A percentile compares a stretch with the other conserved stretches of the same genome.
Evolutionary conservation across 1,140 invertebrate species (phyloP).

Genomic region (Drosophila guanche): DNA sequence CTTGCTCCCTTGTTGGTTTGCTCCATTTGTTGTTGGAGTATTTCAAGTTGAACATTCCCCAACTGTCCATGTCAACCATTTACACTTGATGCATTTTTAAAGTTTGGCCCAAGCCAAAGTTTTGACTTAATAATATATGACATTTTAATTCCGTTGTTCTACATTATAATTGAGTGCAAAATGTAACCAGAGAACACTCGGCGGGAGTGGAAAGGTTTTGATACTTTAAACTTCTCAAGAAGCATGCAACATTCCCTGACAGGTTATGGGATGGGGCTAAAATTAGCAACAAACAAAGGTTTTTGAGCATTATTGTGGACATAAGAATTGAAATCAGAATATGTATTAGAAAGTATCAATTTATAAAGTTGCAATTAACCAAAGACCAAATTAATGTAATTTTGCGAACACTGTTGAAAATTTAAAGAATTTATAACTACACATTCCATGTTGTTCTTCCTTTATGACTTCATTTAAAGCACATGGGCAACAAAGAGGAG

Average conservation of each 20-base stretch:
- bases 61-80: constrained; percentile 8
- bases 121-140: constrained; percentile 12
- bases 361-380: too few species aligned
- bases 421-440: too few species aligned
- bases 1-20: constrained; percentile 2
- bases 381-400: too few species aligned
- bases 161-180: constrained; percentile 43
- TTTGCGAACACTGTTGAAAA: too few species aligned
- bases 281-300: too few species aligned
- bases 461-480: constrained; percentile 6
- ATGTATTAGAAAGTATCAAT: too few species aligned
- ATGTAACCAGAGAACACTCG: not conserved
- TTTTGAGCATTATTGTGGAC: too few species aligned
- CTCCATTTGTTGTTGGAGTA: not conserved
- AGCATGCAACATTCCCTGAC: too few species aligned
- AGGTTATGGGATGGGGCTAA: too few species aligned
- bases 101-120: constrained; percentile 26
- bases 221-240: too few species aligned
- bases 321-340: too few species aligned
- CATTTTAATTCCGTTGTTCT: constrained; percentile 35
- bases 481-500: constrained; percentile 6
- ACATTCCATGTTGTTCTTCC: not conserved
- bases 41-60: constrained; percentile 24
- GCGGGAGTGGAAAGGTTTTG: too few species aligned
- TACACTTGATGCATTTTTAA: constrained; percentile 35